Base-by-base conservation (phyloP, 2,888 invertebrate species). In the Ichneumoninae sp. region DNA sequence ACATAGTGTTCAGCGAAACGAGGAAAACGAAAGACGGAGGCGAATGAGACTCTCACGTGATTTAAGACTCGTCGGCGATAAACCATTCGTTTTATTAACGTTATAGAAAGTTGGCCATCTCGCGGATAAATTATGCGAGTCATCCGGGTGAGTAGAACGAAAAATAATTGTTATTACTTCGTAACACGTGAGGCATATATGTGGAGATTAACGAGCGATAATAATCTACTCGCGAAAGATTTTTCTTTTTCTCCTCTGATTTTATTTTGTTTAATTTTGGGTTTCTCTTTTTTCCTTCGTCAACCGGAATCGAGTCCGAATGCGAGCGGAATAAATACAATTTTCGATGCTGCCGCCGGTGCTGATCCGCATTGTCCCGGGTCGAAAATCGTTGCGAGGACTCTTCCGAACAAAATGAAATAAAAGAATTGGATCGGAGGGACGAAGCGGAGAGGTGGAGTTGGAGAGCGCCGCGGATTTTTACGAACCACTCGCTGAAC, bases 401-500 rank as follows among this genome's bases (percentile, higher is more conserved):
- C 71, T 36, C 54, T 71, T 57, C 22, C 33, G 76, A 47, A 79
- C 63, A 74, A 79, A 77, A 81, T 40, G 80, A 40, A 83, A 83
- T n/a, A 60, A 54, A 70, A 54, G 22, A 79, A 83, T 52, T 65
- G 60, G 33, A 40, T 74, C 57, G 68, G 19, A 69, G 40, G 52
- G 52, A 19, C 19, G 57, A 30, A 22, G 54, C 16, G 44, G 66
- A 66, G 60, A 76, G 66, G n/a, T 10, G 16, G n/a, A 8, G 52
- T 52, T 50, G 52, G 65, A 60, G 70, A 69, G 54, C 80, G 60
- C 81, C 33, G 85, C 87, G 77, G 84, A 87, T 88, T 89, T 88
- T 89, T 89, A 88, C 86, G 88, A 88, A 65, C 81, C 77, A 83
- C 85, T 87, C 88, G 88, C 87, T 87, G 76, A 89, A 90, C 87